A percentile compares a stretch with the other conserved stretches of the same genome.
Conservation (phyloP, 2,113 vertebrate genomes). For the Connochaetes taurinus region DNA sequence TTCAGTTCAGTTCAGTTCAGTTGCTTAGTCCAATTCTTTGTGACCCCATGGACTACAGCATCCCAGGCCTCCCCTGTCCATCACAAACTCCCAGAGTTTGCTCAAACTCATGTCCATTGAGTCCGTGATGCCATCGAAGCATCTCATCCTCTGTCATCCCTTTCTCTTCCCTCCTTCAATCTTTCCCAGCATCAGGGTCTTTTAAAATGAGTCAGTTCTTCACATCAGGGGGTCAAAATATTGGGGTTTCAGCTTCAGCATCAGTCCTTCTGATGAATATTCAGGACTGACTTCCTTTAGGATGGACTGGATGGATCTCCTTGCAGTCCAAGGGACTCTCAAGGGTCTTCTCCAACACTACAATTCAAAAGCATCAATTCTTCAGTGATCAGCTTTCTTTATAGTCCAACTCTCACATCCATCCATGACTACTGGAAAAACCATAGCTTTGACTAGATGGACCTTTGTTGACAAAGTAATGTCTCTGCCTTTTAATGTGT, state of each 20-base stretch:
- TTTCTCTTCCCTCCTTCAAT: not conserved
- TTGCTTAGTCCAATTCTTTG: not conserved
- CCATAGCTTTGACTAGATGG: not conserved
- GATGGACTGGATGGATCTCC: not conserved
- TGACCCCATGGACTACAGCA: not conserved
- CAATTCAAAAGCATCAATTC: not conserved
- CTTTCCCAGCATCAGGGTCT: not conserved
- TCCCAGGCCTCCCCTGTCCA: not conserved
- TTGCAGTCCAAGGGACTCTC: not conserved
- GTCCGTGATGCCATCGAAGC: not conserved
- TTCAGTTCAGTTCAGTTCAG: not conserved
- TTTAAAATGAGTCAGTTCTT: not conserved
- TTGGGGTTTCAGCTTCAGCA: not conserved
- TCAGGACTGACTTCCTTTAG: not conserved
- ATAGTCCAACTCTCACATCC: not conserved
- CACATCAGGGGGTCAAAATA: not conserved
- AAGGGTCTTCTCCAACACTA: not conserved
- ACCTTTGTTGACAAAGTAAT: not conserved
- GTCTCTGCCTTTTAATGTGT: not conserved
- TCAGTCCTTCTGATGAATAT: not conserved
- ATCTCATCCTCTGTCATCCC: not conserved
- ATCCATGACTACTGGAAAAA: not conserved
- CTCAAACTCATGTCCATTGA: not conserved
- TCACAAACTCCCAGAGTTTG: not conserved
- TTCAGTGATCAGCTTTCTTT: not conserved